These are phyloP conservation scores for Bubalus kerabau DNA, from an alignment of 2,113 vertebrate genomes.

Conservation along the genomic window DNA sequence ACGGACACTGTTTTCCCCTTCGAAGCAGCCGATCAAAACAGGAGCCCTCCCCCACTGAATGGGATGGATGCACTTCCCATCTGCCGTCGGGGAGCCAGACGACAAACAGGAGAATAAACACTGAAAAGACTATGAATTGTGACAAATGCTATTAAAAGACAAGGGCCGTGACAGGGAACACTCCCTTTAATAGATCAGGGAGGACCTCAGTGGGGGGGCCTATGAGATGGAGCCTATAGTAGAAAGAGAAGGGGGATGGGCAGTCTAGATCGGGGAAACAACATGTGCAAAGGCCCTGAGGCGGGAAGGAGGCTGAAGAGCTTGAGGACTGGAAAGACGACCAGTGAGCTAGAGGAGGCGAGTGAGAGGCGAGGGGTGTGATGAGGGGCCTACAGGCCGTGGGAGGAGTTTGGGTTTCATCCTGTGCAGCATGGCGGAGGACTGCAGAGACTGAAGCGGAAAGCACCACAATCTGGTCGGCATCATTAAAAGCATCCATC, in stretches of 20 bases:
- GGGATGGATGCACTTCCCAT: not conserved
- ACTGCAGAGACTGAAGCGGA: not conserved
- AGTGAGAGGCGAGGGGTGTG: not conserved
- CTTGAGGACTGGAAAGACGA: not conserved
- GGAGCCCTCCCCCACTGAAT: not conserved
- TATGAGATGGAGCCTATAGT: not conserved
- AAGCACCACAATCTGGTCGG: not conserved
- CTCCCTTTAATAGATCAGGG: not conserved
- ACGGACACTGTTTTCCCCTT: not conserved
- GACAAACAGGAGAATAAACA: not conserved
- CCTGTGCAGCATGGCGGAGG: accelerated
- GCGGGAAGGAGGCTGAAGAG: not conserved
- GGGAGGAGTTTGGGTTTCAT: not conserved
- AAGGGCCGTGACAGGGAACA: not conserved
- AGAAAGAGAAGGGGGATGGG: not conserved
- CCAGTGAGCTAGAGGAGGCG: not conserved
- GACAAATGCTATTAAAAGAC: not conserved
- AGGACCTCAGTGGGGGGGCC: not conserved
- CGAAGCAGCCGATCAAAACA: not conserved
- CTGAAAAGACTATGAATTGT: not conserved
- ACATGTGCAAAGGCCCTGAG: not conserved
- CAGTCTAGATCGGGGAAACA: not conserved
- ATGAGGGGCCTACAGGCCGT: accelerated
- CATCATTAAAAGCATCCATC: not conserved
- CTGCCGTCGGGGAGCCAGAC: not conserved